Base-by-base conservation (phyloP, 2,888 invertebrate genomes). In the Monoplex corrugatus region DNA sequence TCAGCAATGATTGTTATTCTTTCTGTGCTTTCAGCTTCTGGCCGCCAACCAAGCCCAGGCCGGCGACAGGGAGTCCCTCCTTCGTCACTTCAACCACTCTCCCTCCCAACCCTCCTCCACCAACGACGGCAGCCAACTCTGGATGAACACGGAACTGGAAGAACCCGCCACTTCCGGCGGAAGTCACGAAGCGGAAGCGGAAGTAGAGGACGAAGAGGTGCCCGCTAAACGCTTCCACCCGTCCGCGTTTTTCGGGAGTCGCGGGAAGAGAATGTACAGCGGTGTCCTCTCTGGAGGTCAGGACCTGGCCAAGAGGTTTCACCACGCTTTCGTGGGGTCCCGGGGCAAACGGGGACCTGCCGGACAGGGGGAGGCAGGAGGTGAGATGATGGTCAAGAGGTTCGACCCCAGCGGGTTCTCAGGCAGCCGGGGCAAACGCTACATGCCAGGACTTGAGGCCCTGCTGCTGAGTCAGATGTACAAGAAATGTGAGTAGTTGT, bases 401-500 rank as follows among this genome's bases (percentile, higher is more conserved):
- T 89, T 87, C 44, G 72, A 84, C 43, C 90, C 90, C 28, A 88
- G 88, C 44, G 88, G 90, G 5, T 90, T 90, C 45, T 35, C 87
- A 10, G 90, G 87, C 44, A 90, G 90, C 38, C 72, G 90, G 0
- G 90, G 90, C 63, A 90, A 90, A 75, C 89, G 90, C 8, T 87
- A 87, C 13, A 57, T 90, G 28, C 89, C 90, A 1, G 90, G 90
- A 0, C 68, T 90, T 44, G 85, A 90, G 68, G 80, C 90, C 10
- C 63, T 90, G n/a, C 35, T 89, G 43, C 85, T 90, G 38, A 89
- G 89, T 19, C 87, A 84, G 38, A 75, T 87, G 68, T 90, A 90
- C 78, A 50, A 90, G 57, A 87, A 87, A 87, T 86, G 90, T 90
- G 57, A 90, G 80, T 90, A 82, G n/a, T n/a, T n/a, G n/a, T n/a